These are phyloP conservation scores for Solea solea DNA, from an alignment of 2,113 vertebrate species.

Conservation along the genomic window DNA sequence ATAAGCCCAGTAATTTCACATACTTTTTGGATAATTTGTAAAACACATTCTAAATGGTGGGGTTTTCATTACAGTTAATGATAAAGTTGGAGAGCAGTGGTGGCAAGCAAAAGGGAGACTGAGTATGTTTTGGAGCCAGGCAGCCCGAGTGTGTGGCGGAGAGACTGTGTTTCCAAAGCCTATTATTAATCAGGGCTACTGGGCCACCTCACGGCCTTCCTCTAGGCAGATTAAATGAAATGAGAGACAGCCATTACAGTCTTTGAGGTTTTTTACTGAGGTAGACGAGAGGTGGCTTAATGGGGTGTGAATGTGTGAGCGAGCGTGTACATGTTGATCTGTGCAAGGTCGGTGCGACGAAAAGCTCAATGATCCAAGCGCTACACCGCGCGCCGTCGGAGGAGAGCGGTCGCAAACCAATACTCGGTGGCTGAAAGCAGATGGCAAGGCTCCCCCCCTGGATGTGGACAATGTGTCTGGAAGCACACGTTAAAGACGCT, in stretches of 20 bases:
- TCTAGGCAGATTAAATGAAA: conserved; percentile 82
- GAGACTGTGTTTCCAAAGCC: conserved; percentile 70
- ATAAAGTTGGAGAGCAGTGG: conserved; percentile 53
- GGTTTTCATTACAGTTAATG: conserved; percentile 64
- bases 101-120: conserved; percentile 22
- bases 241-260: conserved; percentile 78
- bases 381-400: conserved; percentile 27
- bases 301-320: conserved; percentile 59
- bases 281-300: conserved; percentile 58
- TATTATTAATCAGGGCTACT: conserved; percentile 81
- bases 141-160: conserved; percentile 64
- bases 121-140: conserved; percentile 56
- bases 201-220: conserved; percentile 74
- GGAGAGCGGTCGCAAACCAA: conserved; percentile 20
- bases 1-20: conserved; percentile 40
- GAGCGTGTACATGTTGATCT: conserved; percentile 20
- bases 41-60: conserved; percentile 67
- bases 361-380: conserved; percentile 45
- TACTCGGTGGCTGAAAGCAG: conserved; percentile 26
- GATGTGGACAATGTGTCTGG: conserved; percentile 45
- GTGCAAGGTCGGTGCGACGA: conserved; percentile 37
- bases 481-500: conserved; percentile 28
- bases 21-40: conserved; percentile 62
- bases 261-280: conserved; percentile 66
- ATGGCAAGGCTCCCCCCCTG: conserved; percentile 17